Base-by-base conservation (phyloP, 1,140 invertebrate genomes). In the Ephestia elutella region DNA sequence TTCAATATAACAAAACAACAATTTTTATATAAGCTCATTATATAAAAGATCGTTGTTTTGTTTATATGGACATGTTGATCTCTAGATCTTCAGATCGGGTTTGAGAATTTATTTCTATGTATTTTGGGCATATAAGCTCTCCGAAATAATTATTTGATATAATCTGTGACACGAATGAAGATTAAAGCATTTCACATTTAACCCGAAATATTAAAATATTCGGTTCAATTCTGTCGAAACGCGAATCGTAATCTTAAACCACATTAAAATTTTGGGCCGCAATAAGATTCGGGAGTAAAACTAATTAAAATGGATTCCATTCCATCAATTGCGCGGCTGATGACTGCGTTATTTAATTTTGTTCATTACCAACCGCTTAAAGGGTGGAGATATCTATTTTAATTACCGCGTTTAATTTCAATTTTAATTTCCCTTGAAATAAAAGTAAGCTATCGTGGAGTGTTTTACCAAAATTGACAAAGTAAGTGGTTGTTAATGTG, bases 221-320 rank as follows among this genome's bases (percentile, higher is more conserved):
- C 38, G 5, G 15, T 15, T 44, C 15, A 44, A 15, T 44, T 44
- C 15, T 44, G 15, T 44, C 38, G 21, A 25, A 15, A 44, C 38
- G 38, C 5, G 10, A 15, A 44, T 32, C 9, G 38, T 44, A 44
- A n/a, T 15, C 13, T 44, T 13, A 17, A 44, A 44, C 13, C 38
- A 15, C 38, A 44, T 44, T 44, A 44, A 44, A 44, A 44, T 44
- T 44, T 44, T 44, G 38, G 15, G 15, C 38, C 38, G 38, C 38
- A 44, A 17, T 44, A 17, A 44, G 38, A 44, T 17, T 5, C 38
- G 1, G 38, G 10, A 15, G 15, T 44, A 44, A 44, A 44, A 44
- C 38, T 44, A 44, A 44, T 44, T 44, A 44, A 44, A 44, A 44
- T 15, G 38, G 13, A 15, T 15, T 15, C 38, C n/a, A 44, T 44